phyloP scores from a whole-genome alignment of 2,888 invertebrate genomes.

The Agonopterix heracliana region DNA sequence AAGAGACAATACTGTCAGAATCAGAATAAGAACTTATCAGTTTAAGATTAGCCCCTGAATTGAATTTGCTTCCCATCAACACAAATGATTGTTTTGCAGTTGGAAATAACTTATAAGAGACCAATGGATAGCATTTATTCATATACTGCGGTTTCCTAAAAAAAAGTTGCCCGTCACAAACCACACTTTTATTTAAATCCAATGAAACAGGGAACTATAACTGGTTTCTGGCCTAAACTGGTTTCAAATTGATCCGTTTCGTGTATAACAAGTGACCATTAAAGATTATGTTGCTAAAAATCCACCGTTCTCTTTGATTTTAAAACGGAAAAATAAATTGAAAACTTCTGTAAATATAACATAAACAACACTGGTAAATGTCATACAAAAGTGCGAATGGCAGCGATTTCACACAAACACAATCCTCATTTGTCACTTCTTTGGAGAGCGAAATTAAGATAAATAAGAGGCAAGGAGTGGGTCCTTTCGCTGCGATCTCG shows the following conservation, averaged over 20 bases:
- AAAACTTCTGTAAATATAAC: background rate
- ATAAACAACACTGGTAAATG: background rate
- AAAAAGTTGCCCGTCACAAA: background rate
- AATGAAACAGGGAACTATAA: slow-evolving; percentile 36
- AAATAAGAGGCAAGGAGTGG: slow-evolving; percentile 67
- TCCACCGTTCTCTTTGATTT: background rate
- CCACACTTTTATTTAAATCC: slow-evolving; percentile 18
- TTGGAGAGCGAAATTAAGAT: slow-evolving; percentile 66
- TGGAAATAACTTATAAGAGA: too few relatives aligned
- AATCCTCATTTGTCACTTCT: slow-evolving; percentile 64
- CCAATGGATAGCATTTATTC: too few relatives aligned
- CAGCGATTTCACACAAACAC: slow-evolving; percentile 44
- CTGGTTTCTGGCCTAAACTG: slow-evolving; percentile 30
- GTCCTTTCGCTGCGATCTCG: slow-evolving; percentile 56
- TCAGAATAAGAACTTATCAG: too few relatives aligned
- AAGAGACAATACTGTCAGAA: too few relatives aligned
- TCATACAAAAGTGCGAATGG: slow-evolving; percentile 29
- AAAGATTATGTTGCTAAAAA: slow-evolving; percentile 5
- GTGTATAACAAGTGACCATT: slow-evolving; percentile 8
- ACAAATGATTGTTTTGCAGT: too few relatives aligned
- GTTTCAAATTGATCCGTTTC: slow-evolving; percentile 30
- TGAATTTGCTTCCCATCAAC: too few relatives aligned
- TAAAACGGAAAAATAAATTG: background rate
- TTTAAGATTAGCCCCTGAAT: too few relatives aligned
- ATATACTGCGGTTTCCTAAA: background rate